Base-by-base conservation (phyloP, 2,888 invertebrate species). In the Lottia gigantea region DNA sequence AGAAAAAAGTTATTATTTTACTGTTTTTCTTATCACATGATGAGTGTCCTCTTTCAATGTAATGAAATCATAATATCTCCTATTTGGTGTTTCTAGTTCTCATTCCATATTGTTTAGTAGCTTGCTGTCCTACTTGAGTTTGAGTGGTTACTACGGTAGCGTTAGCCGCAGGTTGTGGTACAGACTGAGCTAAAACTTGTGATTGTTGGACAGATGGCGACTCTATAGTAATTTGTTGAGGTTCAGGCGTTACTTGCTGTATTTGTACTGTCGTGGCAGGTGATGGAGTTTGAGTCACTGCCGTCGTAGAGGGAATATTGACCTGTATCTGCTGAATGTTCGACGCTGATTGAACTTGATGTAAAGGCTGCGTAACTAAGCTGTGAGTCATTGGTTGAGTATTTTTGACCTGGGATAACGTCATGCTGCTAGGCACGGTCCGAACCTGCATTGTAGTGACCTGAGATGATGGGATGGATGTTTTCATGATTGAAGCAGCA, bases 51-150 rank as follows among this genome's bases (percentile, higher is more conserved):
- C 11, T 8, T 3, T 40, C 40, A 40, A 40, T 6, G 40, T 6
- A 6, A 40, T 1, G 40, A 40, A 6, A 11, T 4, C 11, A 8
- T 40, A 31, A 31, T 40, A 11, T 11, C 31, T 31, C 6, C 31
- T 31, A 40, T 40, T 40, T 40, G 11, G 40, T 81, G 67, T 84
- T 85, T 64, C 86, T 74, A 31, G 84, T 81, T 68, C 85, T 82
- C 83, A 86, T 85, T 49, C 83, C 80, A 72, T 85, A 85, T 2
- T 82, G 80, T 16, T 71, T 68, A 8, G 67, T 45, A 0, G 74
- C 70, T n/a, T 74, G 76, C 45, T 72, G 67, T 55, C 68, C 71
- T 16, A 76, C 62, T 68, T 77, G 73, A 15, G 78, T 72, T 40
- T 70, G 74, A 47, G 71, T n/a, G 12, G 19, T 66, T 16, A 72